phyloP scores from a whole-genome alignment of 2,113 vertebrate genomes.

The Donacobius atricapilla region DNA sequence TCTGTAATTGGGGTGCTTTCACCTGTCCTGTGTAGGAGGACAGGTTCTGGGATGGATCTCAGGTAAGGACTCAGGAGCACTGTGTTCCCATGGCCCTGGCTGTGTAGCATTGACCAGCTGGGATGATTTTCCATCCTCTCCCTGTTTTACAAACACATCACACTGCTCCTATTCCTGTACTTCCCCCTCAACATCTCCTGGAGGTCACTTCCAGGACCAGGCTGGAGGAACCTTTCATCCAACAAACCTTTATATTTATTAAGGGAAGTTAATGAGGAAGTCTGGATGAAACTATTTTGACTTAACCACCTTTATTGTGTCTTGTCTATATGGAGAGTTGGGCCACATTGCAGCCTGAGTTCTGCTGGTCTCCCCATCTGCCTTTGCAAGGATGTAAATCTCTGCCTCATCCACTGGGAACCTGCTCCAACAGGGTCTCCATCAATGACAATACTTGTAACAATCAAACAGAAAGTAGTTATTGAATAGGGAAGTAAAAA shows the following conservation, averaged over 20 bases:
- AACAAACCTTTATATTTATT: neutral
- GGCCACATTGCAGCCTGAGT: neutral
- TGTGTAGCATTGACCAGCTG: accelerated
- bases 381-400: neutral
- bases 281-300: neutral
- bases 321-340: neutral
- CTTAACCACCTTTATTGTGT: neutral
- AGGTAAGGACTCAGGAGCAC: accelerated
- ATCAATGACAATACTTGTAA: neutral
- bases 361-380: neutral
- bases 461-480: neutral
- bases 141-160: neutral
- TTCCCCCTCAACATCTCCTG: neutral
- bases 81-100: accelerated
- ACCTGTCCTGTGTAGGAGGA: neutral
- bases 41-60: neutral
- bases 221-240: neutral
- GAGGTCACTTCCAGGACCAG: neutral
- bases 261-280: neutral
- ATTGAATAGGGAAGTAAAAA: neutral
- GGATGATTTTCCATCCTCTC: neutral
- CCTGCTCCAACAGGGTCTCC: neutral
- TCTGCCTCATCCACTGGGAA: neutral
- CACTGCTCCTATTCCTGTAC: neutral
- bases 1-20: neutral